A percentile compares a stretch with the other conserved stretches of the same genome.
Evolutionary conservation across 2,113 vertebrate species (phyloP).

Genomic region (Pteruthius melanotis): DNA sequence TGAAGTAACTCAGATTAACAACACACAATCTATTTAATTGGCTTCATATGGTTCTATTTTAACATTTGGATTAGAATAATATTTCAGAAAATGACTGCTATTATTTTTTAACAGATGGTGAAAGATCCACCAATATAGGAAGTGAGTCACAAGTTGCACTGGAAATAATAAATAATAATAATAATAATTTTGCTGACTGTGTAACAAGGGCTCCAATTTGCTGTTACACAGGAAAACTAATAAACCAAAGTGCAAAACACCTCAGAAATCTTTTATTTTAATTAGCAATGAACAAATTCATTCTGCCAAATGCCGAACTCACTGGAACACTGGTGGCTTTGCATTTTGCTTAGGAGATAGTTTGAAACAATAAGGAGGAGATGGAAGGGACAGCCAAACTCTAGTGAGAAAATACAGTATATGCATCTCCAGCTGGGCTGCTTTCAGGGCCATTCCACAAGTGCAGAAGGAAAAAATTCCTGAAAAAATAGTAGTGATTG

Average conservation of each 20-base stretch:
- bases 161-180: conserved; percentile 65
- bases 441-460: conserved; percentile 29
- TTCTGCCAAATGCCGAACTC: conserved; percentile 55
- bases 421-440: conserved; percentile 17
- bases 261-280: conserved; percentile 67
- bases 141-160: conserved; percentile 62
- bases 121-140: conserved; percentile 56
- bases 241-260: conserved; percentile 56
- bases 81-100: conserved; percentile 61
- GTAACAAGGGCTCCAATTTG: conserved; percentile 63
- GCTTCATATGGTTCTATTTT: conserved; percentile 60
- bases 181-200: conserved; percentile 61
- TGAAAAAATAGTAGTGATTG: background rate
- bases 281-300: conserved; percentile 57
- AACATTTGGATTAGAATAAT: conserved; percentile 57
- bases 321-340: conserved; percentile 9
- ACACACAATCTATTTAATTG: conserved; percentile 51
- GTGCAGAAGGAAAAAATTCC: background rate
- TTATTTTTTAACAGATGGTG: conserved; percentile 65
- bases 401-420: conserved; percentile 30
- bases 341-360: conserved; percentile 37
- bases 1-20: conserved; percentile 59
- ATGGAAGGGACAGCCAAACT: background rate
- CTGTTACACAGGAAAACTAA: conserved; percentile 43
- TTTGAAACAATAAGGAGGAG: conserved; percentile 7